Conservation (phyloP, 2,797 vertebrate genomes). For the Rhincodon typus region DNA sequence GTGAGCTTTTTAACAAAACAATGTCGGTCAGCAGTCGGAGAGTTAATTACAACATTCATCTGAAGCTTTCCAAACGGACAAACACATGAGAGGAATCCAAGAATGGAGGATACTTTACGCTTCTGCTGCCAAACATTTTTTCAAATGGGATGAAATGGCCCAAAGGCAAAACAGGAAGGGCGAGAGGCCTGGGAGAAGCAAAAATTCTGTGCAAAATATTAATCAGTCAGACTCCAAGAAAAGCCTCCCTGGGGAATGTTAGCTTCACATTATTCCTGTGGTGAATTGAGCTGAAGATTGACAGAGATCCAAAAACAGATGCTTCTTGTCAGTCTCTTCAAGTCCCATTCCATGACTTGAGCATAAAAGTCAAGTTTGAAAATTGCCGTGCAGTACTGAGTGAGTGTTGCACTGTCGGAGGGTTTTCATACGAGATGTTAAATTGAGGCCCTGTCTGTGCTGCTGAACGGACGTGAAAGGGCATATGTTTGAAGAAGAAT, state of each 20-base stretch:
- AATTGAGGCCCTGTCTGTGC: background rate
- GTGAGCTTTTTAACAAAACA: background rate
- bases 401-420: background rate
- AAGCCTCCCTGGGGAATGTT: background rate
- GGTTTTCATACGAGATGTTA: too few species aligned
- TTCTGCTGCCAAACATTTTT: background rate
- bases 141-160: background rate
- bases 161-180: background rate
- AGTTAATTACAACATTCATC: background rate
- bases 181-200: background rate
- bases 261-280: background rate
- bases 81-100: conserved; percentile 28
- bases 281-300: background rate
- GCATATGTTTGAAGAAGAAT: too few species aligned
- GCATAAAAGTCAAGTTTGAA: background rate
- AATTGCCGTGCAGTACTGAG: background rate
- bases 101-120: background rate
- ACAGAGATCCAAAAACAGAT: background rate
- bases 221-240: background rate
- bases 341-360: background rate
- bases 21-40: too few species aligned
- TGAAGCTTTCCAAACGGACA: background rate
- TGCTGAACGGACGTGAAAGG: background rate
- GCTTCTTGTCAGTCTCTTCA: background rate
- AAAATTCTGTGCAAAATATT: background rate